Base-by-base conservation (phyloP, 1,140 invertebrate species). In the Lepidurus arcticus region DNA sequence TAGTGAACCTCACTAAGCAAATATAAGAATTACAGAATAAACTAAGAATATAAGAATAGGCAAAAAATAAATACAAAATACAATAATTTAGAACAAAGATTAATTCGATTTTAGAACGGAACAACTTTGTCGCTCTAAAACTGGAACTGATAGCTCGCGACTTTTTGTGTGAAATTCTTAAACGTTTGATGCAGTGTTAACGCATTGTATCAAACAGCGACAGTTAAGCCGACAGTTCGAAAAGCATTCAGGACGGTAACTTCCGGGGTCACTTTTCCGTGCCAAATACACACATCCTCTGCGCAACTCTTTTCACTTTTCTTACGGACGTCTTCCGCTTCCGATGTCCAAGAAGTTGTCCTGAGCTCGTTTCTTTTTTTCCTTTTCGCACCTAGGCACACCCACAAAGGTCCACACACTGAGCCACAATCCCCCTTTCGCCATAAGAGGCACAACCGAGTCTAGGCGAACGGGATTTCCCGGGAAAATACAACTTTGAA, bases 241-340 rank as follows among this genome's bases (percentile, higher is more conserved):
- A 34, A 34, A 34, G 34, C 34, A 34, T 34, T 34, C 34, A 34
- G 34, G 34, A 4, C 34, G 34, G 34, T 34, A 34, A 34, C 34
- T 34, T 34, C 34, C 34, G 34, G 34, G 53, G 53, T 65, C 53
- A 65, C 53, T 65, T 65, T 65, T 65, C 53, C 53, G 53, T 65
- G 53, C 53, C 53, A 65, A 65, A 65, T 65, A 65, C 53, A 65
- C 53, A 65, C 21, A 34, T 34, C 34, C 53, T 21, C 53, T 65
- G 16, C 16, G 53, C 21, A 65, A 65, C 13, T 65, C 53, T 65
- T 65, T 65, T 65, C 53, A 65, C 53, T 65, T 65, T 34, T 21
- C 53, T 65, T 65, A 65, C 53, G 53, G 53, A 34, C 53, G 53
- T 65, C 53, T 65, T 65, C 53, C 53, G 53, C 53, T 65, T 65